Evolutionary conservation across 2,888 invertebrate species (phyloP), one percentile per base, ranked within the genome.

Genomic region (Notodonta ziczac): DNA sequence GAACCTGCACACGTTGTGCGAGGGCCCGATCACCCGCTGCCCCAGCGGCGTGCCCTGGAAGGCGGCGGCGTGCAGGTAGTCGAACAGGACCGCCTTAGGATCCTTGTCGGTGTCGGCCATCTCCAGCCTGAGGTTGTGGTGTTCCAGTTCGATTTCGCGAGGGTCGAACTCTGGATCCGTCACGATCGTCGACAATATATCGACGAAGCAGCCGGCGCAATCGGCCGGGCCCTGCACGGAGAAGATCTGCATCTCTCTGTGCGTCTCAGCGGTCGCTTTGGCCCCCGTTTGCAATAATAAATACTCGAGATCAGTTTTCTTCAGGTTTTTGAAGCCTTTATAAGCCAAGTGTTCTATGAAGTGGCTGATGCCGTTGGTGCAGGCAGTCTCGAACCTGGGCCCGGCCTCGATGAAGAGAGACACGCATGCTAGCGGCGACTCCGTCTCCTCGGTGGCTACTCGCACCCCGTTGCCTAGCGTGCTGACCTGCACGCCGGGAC

Each of bases 1-100:
- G 94, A 86, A 97, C 4, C 62, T 76, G 8, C 62, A 35, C 39
- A 88, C 95, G 81, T 97, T 98, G 73, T 95, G 90, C 40, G 95
- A 94, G 0, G 97, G 96, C 5, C 98, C 98, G 32, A 88, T 84
- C 9, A 94, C 82, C 10, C 85, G 77, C 55, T 88, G 87, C 0
- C 77, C 87, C 12, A 94, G 78, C 10, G 87, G 80, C 2, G 94
- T 94, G 9, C 89, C 90, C 72, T 94, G 94, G 67, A 92, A 94
- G 2, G 94, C 94, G 0, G 90, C 82, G 64, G 84, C 84, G 16
- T 91, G 86, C n/a, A 94, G 77, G 73, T 93, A 94, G 66, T 94
- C 93, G 70, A 94, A 93, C 3, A 86, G 66, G 4, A 93, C 71
- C 40, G 72, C 68, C 70, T 85, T 86, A 5, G 86, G 83, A 60